Base-by-base conservation (phyloP, 2,113 vertebrate genomes). In the Planiliza haematocheilus region DNA sequence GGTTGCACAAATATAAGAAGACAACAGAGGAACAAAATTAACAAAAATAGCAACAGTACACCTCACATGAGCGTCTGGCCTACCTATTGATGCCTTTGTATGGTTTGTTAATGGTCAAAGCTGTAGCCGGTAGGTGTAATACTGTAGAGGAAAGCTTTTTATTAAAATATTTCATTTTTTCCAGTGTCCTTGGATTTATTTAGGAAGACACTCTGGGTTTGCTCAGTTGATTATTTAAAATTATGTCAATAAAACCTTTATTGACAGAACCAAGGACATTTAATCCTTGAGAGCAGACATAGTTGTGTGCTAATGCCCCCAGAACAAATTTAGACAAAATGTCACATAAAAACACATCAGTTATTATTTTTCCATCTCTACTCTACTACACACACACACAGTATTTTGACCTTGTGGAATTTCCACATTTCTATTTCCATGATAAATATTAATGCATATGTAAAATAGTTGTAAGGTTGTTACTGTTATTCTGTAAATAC, bases 201-300 rank as follows among this genome's bases (percentile, higher is more conserved):
- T 34, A 8, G 46, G 36, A 57, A 53, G 4, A 34, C 20, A 55
- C 39, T 24, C 7, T 9, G 13, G 1, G 2, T 64, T 49, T 30
- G 14, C 42, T 21, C 2, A 18, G 46, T 6, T 52, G 46, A 53
- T 55, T 64, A 42, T 70, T 50, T 14, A 4, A 18, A 37, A 37
- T 43, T 3, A 16, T 48, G 49, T 42, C 37, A 30, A 17, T 7
- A 38, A 58, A 57, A 67, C 30, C 5, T 57, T 61, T 48, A 16
- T 43, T 53, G 46, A 53, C 14, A 59, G 6, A 39, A 67, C 63
- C 66, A 67, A 79, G 71, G 72, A 68, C 49, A 21, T 9, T 12
- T 64, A 46, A 36, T 62, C 63, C 16, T 72, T 72, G 39, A 2
- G 75, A 52, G 65, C 43, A 21, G 41, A 53, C 20, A 57, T n/a